Base-by-base conservation (phyloP, 2,797 vertebrate species). In the Rhinichthys osculus region DNA sequence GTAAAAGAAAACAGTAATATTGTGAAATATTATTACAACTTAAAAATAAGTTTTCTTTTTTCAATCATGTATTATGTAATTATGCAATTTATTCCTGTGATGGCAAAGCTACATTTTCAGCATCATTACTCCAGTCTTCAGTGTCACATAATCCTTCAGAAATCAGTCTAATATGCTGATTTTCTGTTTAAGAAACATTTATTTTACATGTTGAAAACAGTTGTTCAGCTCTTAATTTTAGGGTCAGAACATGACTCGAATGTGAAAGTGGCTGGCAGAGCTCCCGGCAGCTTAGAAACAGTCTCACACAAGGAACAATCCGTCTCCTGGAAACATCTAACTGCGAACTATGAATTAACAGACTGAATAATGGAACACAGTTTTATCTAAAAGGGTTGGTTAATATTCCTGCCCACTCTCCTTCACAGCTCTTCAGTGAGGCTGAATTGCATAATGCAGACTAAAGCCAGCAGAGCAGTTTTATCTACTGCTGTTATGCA, bases 401-500 rank as follows among this genome's bases (percentile, higher is more conserved):
- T 90, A 82, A 70, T 78, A 87, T 86, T 86, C 87, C 35, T 13
- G 38, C 11, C 71, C 64, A 7, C 59, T 38, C 81, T 52, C 52
- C 17, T 38, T 33, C 54, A 73, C 35, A 50, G n/a, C 70, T 77
- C 4, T 54, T 78, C 44, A 42, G 50, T 44, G 69, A 69, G 87
- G 70, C 87, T 57, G 73, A 81, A 86, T 82, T 86, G 77, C 59
- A 83, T 78, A 86, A 90, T n/a, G 7, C 67, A n/a, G 81, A 78
- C 69, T 86, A 84, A 77, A 54, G 47, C 71, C 42, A 92, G 85
- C 86, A 82, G 77, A 35, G 84, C 10, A 5, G 44, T 13, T 47
- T 62, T 70, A 71, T 71, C 76, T 27, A n/a, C 40, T 19, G 38
- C 19, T 40, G 83, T 94, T 93, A 93, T 82, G 91, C 76, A 94